A percentile compares a stretch with the other conserved stretches of the same genome.
Conservation (phyloP, 1,140 invertebrate species). For the Piezodorus guildinii region DNA sequence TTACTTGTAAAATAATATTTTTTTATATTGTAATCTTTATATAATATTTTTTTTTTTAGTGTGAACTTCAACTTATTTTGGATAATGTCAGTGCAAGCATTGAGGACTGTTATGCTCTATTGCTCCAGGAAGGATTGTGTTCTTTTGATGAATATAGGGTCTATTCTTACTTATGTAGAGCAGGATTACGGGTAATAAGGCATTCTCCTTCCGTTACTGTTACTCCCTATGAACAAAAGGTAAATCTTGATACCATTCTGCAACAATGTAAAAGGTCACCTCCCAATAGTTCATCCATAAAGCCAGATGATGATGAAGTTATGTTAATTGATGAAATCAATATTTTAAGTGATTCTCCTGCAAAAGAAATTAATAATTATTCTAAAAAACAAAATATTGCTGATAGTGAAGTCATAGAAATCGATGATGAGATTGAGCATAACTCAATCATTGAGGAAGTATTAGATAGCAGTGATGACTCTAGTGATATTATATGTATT, state of each 20-base stretch:
- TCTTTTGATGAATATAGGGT: conserved; percentile 46
- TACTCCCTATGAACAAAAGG: conserved; percentile 2
- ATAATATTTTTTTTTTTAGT: conserved; percentile 39
- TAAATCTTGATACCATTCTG: not conserved
- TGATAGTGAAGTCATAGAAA: conserved; percentile 2
- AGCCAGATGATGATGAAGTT: not conserved
- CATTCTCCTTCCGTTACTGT: conserved; percentile 20
- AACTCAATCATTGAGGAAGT: not conserved
- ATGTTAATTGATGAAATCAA: not conserved
- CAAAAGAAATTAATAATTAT: not conserved
- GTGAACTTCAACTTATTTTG: conserved; percentile 41
- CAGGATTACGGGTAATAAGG: conserved; percentile 38
- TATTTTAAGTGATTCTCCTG: not conserved
- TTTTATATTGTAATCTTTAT: too few relatives aligned
- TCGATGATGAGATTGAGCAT: not conserved
- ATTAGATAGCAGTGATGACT: not conserved
- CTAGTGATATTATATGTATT: conserved; percentile 7
- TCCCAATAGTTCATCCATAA: not conserved
- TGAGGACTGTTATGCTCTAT: conserved; percentile 46
- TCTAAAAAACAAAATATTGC: not conserved
- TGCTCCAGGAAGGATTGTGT: conserved; percentile 38
- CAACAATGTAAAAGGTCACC: not conserved
- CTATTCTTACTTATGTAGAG: conserved; percentile 44
- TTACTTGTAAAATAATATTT: too few relatives aligned
- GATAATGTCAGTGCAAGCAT: conserved; percentile 44